These are phyloP conservation scores for Cryptocephalus primarius DNA, from an alignment of 2,888 invertebrate genomes.

Conservation along the genomic window DNA sequence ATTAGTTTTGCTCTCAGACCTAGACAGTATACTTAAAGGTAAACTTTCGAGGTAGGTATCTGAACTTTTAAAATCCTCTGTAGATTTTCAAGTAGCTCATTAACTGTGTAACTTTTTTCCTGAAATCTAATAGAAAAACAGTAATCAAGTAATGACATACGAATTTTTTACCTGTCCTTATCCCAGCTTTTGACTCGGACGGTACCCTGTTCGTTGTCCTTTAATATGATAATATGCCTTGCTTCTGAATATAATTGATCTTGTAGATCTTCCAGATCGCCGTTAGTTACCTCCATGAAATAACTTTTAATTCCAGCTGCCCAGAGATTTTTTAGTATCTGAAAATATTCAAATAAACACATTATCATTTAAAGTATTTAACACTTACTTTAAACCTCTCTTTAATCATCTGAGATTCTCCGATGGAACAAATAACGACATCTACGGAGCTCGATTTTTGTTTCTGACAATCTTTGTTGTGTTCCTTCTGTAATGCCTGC, in stretches of 20 bases:
- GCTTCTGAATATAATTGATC: constrained; percentile 51
- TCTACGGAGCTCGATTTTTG: no score
- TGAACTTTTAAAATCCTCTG: constrained; percentile 47
- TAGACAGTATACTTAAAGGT: constrained; percentile 12
- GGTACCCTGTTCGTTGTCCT: constrained; percentile 46
- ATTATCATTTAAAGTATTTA: not conserved
- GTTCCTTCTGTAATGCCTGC: constrained; percentile 41
- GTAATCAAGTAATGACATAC: not conserved
- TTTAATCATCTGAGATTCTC: constrained; percentile 44
- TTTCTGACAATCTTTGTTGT: no score
- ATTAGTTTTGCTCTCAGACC: constrained; percentile 28
- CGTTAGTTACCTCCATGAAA: constrained; percentile 46
- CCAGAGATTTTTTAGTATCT: constrained; percentile 58
- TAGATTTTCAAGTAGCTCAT: constrained; percentile 60
- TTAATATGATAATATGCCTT: constrained; percentile 51
- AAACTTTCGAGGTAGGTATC: constrained; percentile 17
- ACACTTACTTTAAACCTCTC: constrained; percentile 38
- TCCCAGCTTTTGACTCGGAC: constrained; percentile 51
- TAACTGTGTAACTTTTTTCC: constrained; percentile 45
- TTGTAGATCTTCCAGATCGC: constrained; percentile 50
- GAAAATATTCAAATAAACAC: constrained; percentile 6
- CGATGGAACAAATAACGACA: constrained; percentile 56
- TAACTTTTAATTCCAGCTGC: constrained; percentile 53
- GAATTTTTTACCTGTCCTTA: constrained; percentile 39
- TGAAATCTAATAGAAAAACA: constrained; percentile 39